These are phyloP conservation scores for Zelleria hepariella DNA, from an alignment of 2,888 invertebrate species.

Conservation along the genomic window DNA sequence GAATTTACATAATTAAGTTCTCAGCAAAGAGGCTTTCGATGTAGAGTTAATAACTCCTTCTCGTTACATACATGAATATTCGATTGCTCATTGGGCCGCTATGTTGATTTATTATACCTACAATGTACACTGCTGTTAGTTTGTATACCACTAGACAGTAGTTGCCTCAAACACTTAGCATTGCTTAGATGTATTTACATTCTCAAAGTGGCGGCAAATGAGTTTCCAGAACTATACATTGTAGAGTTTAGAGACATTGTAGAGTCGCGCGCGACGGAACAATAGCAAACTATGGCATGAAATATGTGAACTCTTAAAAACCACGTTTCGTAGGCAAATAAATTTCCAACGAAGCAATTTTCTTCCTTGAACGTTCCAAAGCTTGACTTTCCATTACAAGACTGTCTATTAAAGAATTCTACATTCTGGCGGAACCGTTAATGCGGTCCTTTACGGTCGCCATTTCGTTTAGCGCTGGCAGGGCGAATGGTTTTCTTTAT, in stretches of 20 bases:
- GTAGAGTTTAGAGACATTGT: background rate
- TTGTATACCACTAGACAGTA: background rate
- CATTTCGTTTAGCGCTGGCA: background rate
- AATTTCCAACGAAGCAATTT: background rate
- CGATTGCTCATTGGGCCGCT: conserved; percentile 33
- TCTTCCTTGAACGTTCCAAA: background rate
- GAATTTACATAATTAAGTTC: conserved; percentile 47
- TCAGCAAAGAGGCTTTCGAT: conserved; percentile 19
- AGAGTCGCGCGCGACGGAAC: background rate
- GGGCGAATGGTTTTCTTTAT: background rate
- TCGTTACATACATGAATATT: conserved; percentile 47
- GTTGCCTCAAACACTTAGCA: background rate
- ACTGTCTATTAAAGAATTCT: background rate
- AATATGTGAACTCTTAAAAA: background rate
- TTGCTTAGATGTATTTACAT: background rate
- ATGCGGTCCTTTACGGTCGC: background rate
- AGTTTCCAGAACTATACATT: background rate
- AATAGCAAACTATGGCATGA: background rate
- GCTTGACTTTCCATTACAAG: background rate
- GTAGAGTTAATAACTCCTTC: conserved; percentile 31
- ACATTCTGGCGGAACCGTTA: background rate
- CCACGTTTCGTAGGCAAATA: background rate
- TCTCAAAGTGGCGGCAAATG: background rate
- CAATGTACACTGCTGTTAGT: conserved; percentile 5
- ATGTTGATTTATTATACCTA: conserved; percentile 30